Percentiles rank a stretch among this genome's conserved stretches.
Conservation (phyloP, 2,888 invertebrate species). For the Catocala nupta region DNA sequence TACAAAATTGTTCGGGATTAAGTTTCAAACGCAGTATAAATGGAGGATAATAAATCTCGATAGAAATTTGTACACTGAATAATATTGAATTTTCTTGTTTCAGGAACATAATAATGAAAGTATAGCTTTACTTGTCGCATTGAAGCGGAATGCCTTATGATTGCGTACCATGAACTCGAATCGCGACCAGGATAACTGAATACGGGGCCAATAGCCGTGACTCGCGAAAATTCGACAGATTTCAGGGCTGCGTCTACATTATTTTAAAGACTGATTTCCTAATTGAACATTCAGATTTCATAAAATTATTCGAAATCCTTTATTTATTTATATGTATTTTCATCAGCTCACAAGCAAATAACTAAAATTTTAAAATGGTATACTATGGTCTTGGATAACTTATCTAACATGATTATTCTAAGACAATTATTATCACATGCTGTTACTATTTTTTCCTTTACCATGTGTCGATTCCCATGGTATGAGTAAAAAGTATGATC, state of each 20-base stretch:
- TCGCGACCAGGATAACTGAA: slow-evolving; percentile 68
- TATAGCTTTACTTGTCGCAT: slow-evolving; percentile 56
- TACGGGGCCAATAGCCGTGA: slow-evolving; percentile 68
- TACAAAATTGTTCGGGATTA: slow-evolving; percentile 59
- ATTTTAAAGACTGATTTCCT: too few relatives aligned
- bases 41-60: slow-evolving; percentile 34
- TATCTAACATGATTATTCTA: too few relatives aligned
- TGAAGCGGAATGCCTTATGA: slow-evolving; percentile 67
- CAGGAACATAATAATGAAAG: slow-evolving; percentile 55
- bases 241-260: slow-evolving; percentile 50
- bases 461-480: too few relatives aligned
- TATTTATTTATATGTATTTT: too few relatives aligned
- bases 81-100: not conserved
- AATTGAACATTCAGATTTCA: too few relatives aligned
- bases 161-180: slow-evolving; percentile 77
- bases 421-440: too few relatives aligned
- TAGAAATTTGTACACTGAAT: slow-evolving; percentile 2
- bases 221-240: slow-evolving; percentile 71
- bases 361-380: too few relatives aligned
- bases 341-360: too few relatives aligned
- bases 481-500: too few relatives aligned
- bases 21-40: slow-evolving; percentile 46
- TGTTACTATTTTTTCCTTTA: too few relatives aligned
- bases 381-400: too few relatives aligned
- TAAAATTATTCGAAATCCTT: too few relatives aligned